Evolutionary conservation across 2,888 invertebrate species (phyloP).

Genomic region (Pelosia muscerda): DNA sequence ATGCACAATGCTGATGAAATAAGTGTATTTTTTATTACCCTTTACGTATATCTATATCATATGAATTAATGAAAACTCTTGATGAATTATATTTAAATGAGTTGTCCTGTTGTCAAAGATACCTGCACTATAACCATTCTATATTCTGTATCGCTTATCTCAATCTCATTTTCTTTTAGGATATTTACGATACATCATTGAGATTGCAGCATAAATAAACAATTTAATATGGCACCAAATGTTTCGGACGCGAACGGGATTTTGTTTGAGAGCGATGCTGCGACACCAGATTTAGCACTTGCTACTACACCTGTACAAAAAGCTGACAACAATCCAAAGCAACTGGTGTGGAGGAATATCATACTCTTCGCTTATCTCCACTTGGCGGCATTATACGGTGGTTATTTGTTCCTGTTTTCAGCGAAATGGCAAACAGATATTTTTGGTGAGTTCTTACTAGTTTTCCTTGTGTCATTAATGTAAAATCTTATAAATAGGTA

Average conservation of each 20-base stretch:
- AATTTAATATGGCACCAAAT: slow-evolving; percentile 78
- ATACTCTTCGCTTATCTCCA: slow-evolving; percentile 92
- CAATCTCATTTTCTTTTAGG: neutral
- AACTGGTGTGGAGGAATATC: slow-evolving; percentile 94
- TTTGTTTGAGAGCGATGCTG: slow-evolving; percentile 80
- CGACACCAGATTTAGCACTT: slow-evolving; percentile 79
- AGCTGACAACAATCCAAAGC: slow-evolving; percentile 86
- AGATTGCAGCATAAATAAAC: slow-evolving; percentile 23
- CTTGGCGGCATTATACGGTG: slow-evolving; percentile 91
- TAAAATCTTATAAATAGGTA: no score
- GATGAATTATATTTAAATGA: neutral
- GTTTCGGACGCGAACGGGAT: slow-evolving; percentile 78
- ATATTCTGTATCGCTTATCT: neutral
- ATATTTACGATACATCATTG: neutral
- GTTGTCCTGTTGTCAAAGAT: no score
- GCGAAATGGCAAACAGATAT: slow-evolving; percentile 91
- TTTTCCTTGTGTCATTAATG: neutral
- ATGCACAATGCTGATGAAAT: neutral
- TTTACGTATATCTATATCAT: no score
- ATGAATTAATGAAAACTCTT: neutral
- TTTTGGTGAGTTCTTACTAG: slow-evolving; percentile 88
- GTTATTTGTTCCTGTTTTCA: slow-evolving; percentile 90
- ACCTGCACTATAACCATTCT: no score
- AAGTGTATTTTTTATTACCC: no score
- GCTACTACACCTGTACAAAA: slow-evolving; percentile 70